These are phyloP conservation scores for Tinea semifulvella DNA, from an alignment of 2,888 invertebrate genomes.

Conservation along the genomic window DNA sequence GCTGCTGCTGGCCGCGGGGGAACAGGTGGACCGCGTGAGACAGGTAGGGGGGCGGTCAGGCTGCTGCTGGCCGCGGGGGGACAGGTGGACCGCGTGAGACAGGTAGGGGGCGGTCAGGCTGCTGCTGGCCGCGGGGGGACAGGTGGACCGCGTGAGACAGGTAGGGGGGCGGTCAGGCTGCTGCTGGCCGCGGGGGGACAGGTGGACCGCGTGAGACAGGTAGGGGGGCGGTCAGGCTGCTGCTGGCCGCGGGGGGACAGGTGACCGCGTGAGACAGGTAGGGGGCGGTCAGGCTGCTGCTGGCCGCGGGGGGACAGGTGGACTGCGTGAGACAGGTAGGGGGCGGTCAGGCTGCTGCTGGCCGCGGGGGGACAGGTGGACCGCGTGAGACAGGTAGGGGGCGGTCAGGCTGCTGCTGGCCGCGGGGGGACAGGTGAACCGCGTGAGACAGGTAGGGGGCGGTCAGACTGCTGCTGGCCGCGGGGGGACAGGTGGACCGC, in stretches of 20 bases:
- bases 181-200: conserved; percentile 3
- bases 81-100: background rate
- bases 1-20: too few species aligned
- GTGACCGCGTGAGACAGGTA: background rate
- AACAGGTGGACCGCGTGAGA: too few species aligned
- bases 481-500: too few species aligned
- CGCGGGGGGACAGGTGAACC: background rate
- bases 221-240: conserved; percentile 18
- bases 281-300: conserved; percentile 9
- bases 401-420: background rate
- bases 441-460: background rate
- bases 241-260: background rate
- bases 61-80: conserved; percentile 5
- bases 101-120: background rate
- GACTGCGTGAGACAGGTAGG: background rate
- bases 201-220: conserved; percentile 7
- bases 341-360: conserved; percentile 10
- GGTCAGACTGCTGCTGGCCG: background rate
- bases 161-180: conserved; percentile 6
- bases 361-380: background rate
- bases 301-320: background rate
- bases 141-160: conserved; percentile 20
- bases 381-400: background rate
- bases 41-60: too few species aligned
- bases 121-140: conserved; percentile 8